Base-by-base conservation (phyloP, 2,888 invertebrate genomes). In the Napeogenes sylphis region DNA sequence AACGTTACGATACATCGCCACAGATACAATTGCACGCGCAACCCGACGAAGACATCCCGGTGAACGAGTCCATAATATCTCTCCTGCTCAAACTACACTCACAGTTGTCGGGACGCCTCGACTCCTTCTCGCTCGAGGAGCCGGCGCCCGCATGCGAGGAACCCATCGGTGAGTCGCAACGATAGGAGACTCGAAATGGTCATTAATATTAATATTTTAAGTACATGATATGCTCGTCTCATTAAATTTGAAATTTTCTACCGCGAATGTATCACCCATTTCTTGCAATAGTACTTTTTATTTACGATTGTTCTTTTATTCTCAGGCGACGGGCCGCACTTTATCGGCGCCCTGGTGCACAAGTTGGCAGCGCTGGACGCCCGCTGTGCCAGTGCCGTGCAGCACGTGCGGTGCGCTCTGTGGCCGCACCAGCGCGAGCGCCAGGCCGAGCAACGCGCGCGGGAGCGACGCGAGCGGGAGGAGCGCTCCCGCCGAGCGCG, bases 41-140 rank as follows among this genome's bases (percentile, higher is more conserved):
- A 74, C 80, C 70, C 70, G 90, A 90, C 61, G 92, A 92, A 47
- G 85, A 92, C 46, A 90, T 95, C 13, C 91, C 92, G 35, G 92
- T 96, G 61, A 95, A 96, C 75, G 97, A 97, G 82, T 98, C 97
- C 66, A 95, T 99, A 68, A 94, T 99, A 71, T 97, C 98, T 0
- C 87, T 98, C 58, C 90, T 99, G 54, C 87, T 98, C 59, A 97
- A 97, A 81, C 91, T 98, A 13, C 98, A 99, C 84, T 96, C 97
- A 2, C 97, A 98, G 79, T 90, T 98, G 51, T 95, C 96, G 0
- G 96, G 96, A 0, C 87, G 93, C 12, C 93, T 96, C 8, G 97
- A 97, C 78, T 97, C 97, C 68, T 98, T 95, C 79, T 92, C 93
- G 21, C 73, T 93, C 21, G 92, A 92, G 57, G 93, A 93, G 80